These are phyloP conservation scores for Diabrotica undecimpunctata DNA, from an alignment of 1,140 invertebrate species.

Conservation along the genomic window DNA sequence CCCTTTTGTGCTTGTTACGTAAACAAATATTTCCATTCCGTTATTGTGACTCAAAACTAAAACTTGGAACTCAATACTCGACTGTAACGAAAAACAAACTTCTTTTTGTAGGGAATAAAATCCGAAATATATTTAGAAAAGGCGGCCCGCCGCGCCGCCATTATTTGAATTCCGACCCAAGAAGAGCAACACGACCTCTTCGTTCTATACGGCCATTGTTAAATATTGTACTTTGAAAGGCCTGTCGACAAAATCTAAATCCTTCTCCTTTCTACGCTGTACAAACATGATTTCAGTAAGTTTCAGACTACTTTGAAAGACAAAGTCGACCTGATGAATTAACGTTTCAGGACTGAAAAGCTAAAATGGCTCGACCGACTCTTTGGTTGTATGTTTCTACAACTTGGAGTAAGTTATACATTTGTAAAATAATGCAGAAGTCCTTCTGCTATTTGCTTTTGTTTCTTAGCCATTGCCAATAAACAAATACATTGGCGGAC, in stretches of 20 bases:
- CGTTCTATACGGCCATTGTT: background rate
- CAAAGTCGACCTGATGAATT: constrained; percentile 2
- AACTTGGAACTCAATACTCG: too few species aligned
- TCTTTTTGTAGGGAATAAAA: too few species aligned
- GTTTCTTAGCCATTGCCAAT: background rate
- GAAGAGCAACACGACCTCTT: background rate
- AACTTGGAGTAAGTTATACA: constrained; percentile 1
- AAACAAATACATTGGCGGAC: background rate
- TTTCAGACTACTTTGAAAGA: background rate
- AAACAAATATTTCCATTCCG: too few species aligned
- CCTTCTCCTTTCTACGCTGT: background rate
- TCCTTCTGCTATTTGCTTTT: background rate
- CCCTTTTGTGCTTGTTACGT: too few species aligned
- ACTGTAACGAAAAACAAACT: too few species aligned
- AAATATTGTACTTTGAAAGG: background rate
- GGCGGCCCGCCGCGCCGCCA: too few species aligned
- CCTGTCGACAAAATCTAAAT: background rate
- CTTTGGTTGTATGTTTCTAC: background rate
- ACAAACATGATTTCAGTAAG: background rate
- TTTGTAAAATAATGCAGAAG: background rate
- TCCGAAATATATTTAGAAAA: too few species aligned
- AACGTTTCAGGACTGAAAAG: background rate
- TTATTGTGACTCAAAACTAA: too few species aligned
- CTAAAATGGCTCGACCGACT: background rate
- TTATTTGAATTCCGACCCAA: background rate